Percentiles rank a stretch among this genome's conserved stretches.
Evolutionary conservation across 2,113 vertebrate genomes (phyloP).

Genomic region (Apus apus): DNA sequence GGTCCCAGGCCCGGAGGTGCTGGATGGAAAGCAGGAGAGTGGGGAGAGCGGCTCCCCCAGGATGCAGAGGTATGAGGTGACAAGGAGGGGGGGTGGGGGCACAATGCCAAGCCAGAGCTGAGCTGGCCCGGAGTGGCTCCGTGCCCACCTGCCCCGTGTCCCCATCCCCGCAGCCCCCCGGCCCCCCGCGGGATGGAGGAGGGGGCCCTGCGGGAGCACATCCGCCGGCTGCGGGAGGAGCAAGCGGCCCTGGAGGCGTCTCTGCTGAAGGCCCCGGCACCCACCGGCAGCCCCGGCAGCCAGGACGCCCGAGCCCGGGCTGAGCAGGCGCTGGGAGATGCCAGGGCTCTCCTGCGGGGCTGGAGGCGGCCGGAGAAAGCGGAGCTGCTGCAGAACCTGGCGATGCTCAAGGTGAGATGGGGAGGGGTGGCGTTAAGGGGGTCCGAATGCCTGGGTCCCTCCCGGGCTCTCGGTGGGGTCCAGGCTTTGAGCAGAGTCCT

Average conservation of each 20-base stretch:
- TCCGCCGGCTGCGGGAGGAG: constrained; percentile 74
- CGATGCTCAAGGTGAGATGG: constrained; percentile 78
- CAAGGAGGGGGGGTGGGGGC: fast-evolving
- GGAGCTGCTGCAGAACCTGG: constrained; percentile 79
- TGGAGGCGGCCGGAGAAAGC: constrained; percentile 77
- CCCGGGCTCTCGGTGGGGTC: fast-evolving
- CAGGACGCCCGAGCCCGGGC: neutral
- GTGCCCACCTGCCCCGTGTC: fast-evolving
- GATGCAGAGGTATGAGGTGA: neutral
- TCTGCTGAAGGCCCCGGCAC: neutral
- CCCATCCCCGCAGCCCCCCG: neutral
- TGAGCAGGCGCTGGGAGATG: constrained; percentile 22
- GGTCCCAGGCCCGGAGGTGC: neutral
- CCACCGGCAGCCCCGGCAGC: neutral
- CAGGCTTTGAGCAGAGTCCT: neutral
- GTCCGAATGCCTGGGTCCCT: fast-evolving
- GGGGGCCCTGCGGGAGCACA: constrained; percentile 69
- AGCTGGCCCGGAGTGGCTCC: neutral
- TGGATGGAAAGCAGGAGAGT: fast-evolving
- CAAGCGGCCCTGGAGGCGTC: constrained; percentile 78
- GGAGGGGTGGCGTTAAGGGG: fast-evolving
- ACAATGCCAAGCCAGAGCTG: neutral
- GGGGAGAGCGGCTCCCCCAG: neutral
- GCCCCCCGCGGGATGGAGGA: constrained; percentile 53
- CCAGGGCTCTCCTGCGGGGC: constrained; percentile 53